Conservation (phyloP, 2,113 vertebrate genomes). For the Noctilio leporinus region DNA sequence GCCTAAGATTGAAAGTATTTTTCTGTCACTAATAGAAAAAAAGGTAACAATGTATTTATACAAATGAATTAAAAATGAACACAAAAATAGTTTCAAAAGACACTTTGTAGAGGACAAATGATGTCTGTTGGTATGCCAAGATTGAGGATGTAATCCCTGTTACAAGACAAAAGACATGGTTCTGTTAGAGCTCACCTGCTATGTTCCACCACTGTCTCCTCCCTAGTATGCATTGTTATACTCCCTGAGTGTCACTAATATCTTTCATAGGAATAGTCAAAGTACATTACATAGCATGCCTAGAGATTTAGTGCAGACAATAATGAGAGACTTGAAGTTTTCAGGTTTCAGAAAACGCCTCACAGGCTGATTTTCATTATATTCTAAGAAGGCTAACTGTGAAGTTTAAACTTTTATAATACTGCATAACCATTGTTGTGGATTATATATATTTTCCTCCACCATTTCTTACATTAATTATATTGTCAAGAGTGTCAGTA, state of each 20-base stretch:
- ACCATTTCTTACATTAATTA: constrained; percentile 68
- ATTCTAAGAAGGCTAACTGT: not conserved
- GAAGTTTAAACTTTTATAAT: constrained; percentile 59
- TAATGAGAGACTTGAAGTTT: not conserved
- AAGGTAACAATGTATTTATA: not conserved
- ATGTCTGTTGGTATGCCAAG: not conserved
- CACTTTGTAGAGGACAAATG: not conserved
- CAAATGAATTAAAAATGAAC: not conserved
- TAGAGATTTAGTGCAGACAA: not conserved
- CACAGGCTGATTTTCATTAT: not conserved
- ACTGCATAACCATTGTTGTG: constrained; percentile 38
- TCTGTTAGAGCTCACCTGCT: not conserved
- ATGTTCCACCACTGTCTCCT: not conserved
- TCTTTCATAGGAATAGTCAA: constrained; percentile 12
- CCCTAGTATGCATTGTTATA: not conserved
- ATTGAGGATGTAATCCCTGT: not conserved
- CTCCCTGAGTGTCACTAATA: not conserved
- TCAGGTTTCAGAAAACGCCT: not conserved
- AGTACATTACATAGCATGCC: not conserved
- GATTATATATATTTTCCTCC: constrained; percentile 48
- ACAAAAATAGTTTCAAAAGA: not conserved
- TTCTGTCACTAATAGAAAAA: not conserved
- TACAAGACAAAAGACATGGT: not conserved
- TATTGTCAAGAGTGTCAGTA: constrained; percentile 55
- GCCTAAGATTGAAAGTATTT: not conserved